A percentile compares a stretch with the other conserved stretches of the same genome.
phyloP scores from a whole-genome alignment of 92 coral and sea anemone genomes.

The Bergia puertoricense region DNA sequence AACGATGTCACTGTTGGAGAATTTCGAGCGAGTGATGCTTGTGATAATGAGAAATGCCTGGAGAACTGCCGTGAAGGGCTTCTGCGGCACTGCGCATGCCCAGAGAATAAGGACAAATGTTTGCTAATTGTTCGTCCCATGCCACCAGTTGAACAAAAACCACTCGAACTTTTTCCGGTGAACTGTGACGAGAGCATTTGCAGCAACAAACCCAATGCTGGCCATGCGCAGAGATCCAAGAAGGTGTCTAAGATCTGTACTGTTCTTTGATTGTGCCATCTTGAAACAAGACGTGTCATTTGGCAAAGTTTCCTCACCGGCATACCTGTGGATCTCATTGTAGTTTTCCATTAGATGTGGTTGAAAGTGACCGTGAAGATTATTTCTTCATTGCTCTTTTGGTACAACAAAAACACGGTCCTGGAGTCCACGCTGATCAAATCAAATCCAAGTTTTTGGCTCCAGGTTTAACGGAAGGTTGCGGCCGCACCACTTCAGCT shows the following conservation, averaged over 20 bases:
- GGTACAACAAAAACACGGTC: no score
- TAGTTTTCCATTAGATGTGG: no score
- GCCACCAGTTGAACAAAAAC: conserved; percentile 34
- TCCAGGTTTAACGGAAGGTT: no score
- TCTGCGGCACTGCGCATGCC: background rate
- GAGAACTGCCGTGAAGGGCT: conserved; percentile 5
- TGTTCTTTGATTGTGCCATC: background rate
- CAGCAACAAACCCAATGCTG: background rate
- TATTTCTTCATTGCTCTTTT: no score
- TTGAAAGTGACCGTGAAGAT: no score
- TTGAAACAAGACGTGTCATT: background rate
- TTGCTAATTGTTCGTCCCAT: conserved; percentile 43
- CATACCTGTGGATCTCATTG: no score
- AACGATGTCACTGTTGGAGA: conserved; percentile 33
- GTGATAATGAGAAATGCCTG: background rate
- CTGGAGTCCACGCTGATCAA: no score
- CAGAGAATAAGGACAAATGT: conserved; percentile 29
- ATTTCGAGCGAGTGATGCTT: conserved; percentile 27
- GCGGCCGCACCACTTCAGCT: no score
- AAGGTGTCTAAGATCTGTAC: conserved; percentile 13
- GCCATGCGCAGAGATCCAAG: background rate
- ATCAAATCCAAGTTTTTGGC: no score
- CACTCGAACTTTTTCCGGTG: conserved; percentile 25
- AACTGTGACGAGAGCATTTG: background rate
- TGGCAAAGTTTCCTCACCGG: no score